Base-by-base conservation (phyloP, 2,888 invertebrate species). In the Salpingus planirostris region DNA sequence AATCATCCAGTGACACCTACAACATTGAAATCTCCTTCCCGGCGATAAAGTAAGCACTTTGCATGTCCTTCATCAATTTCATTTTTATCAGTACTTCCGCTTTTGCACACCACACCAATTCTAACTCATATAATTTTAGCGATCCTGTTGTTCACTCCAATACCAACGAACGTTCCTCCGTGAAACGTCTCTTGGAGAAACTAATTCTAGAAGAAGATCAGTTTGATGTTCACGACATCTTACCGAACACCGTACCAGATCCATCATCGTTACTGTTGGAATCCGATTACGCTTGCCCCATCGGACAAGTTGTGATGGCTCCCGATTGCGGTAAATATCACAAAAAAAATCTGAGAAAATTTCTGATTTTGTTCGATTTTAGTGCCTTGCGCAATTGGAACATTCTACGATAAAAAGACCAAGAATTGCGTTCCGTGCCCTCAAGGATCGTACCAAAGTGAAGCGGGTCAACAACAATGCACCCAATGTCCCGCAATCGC, bases 181-280 rank as follows among this genome's bases (percentile, higher is more conserved):
- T 91, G 0, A 79, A 90, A 59, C 72, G 78, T 34, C 70, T 95
- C 36, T 68, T 96, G 49, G 88, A 95, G 65, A 85, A 84, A 62
- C 71, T 93, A 1, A 92, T 95, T 46, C 73, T 93, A 40, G 90
- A 93, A 68, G 87, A 91, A 62, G 90, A 90, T 66, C 89, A 91
- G 62, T 90, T 93, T 59, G 91, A 91, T 54, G 92, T 93, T 2
- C 78, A 86, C 52, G 90, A 87, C 55, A 91, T 91, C 52, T 67
- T 93, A 30, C 95, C 95, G 10, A 95, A 93, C 57, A 95, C 93
- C 0, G 83, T 90, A 0, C 91, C 93, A 0, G 93, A 95, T 65
- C 88, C 93, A 34, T 86, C 90, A 6, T 89, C 91, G 2, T 68
- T 96, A 36, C 66, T 75, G 13, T 68, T 96, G n/a, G 76, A 82